Conservation (phyloP, 2,113 vertebrate genomes). For the Lophius piscatorius region DNA sequence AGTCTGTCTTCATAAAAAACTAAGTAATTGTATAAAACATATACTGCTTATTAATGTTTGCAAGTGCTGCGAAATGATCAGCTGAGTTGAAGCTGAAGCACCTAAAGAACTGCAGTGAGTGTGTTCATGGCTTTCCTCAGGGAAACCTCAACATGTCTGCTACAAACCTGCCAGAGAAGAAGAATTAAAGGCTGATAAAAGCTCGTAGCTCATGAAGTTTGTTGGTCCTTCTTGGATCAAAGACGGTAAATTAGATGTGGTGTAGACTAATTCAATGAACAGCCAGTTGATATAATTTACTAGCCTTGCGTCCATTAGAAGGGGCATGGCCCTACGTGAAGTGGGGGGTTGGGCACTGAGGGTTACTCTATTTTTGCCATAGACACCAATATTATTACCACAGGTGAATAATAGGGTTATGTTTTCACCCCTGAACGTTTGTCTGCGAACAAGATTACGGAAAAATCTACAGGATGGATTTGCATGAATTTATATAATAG, state of each 20-base stretch:
- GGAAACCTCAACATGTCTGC: constrained; percentile 17
- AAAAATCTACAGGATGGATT: too few relatives aligned
- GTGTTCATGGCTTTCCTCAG: constrained; percentile 12
- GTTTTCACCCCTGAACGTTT: not conserved
- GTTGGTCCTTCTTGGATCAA: constrained; percentile 33
- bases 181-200: constrained; percentile 13
- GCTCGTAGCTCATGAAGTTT: constrained; percentile 1
- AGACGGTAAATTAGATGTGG: constrained; percentile 58
- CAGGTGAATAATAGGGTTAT: too few relatives aligned
- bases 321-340: constrained; percentile 22
- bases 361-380: constrained; percentile 5
- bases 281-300: constrained; percentile 60
- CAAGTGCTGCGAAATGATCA: not conserved
- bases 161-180: constrained; percentile 7
- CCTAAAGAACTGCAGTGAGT: constrained; percentile 21
- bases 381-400: not conserved
- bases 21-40: too few relatives aligned
- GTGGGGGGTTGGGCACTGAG: constrained; percentile 26
- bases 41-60: not conserved
- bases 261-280: constrained; percentile 56
- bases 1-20: too few relatives aligned
- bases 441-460: too few relatives aligned
- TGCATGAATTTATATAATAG: too few relatives aligned
- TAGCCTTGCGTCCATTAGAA: constrained; percentile 34
- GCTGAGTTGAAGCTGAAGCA: constrained; percentile 11